Base-by-base conservation (phyloP, 30 jellyfish, hydroid and myxozoan genomes). In the Hydractinia symbiolongicarpus region DNA sequence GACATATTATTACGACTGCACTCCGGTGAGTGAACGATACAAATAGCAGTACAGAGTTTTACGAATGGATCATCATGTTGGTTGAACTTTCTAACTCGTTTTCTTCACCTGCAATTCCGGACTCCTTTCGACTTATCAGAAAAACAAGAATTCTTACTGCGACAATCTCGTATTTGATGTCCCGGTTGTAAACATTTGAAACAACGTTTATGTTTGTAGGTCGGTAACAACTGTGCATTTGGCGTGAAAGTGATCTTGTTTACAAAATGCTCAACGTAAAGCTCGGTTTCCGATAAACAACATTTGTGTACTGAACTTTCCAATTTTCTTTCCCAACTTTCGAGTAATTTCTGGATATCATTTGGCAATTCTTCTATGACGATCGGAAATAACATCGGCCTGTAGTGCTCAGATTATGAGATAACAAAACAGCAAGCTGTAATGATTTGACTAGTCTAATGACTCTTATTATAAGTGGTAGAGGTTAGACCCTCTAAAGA, bases 291-390 rank as follows among this genome's bases (percentile, higher is more conserved):
- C n/a, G 13, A n/a, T 57, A 9, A n/a, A 57, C n/a, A 57, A 57
- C 68, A 57, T 9, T 10, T 9, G n/a, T 9, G 68, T 57, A 10
- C n/a, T 57, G 68, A 57, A 57, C n/a, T 9, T n/a, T 57, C 68
- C 68, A 57, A 57, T 57, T 57, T 9, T 57, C n/a, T 57, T 57
- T 57, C 68, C n/a, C n/a, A n/a, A n/a, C n/a, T n/a, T n/a, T n/a
- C n/a, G n/a, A n/a, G n/a, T n/a, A n/a, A n/a, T n/a, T n/a, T n/a
- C n/a, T n/a, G 68, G n/a, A 57, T 57, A n/a, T 9, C 68, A n/a
- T 57, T 57, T 57, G 68, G 68, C 68, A 57, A 57, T n/a, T n/a
- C n/a, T n/a, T 57, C 68, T 57, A 57, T 9, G 13, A 57, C 68
- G n/a, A 57, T 57, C 10, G 68, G 68, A 57, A 57, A 9, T 57